phyloP scores from a whole-genome alignment of 2,113 vertebrate genomes.

The Ascaphus truei region DNA sequence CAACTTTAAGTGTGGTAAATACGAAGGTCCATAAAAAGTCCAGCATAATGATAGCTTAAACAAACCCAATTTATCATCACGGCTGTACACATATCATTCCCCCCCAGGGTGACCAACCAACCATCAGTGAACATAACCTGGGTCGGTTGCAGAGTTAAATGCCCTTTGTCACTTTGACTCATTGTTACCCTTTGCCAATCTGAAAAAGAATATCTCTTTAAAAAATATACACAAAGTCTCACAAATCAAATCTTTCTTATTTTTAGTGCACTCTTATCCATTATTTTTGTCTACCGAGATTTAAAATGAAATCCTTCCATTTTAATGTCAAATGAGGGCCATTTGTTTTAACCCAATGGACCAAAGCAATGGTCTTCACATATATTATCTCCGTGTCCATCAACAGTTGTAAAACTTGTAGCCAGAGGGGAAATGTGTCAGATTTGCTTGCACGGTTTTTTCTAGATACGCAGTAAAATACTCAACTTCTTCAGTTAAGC shows the following conservation, averaged over 20 bases:
- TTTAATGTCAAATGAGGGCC: conserved; percentile 63
- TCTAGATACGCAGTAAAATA: conserved; percentile 37
- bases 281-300: conserved; percentile 50
- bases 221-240: conserved; percentile 45
- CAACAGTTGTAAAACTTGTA: conserved; percentile 66
- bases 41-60: conserved; percentile 85
- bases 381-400: conserved; percentile 65
- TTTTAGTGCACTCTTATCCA: conserved; percentile 46
- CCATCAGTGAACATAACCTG: conserved; percentile 51
- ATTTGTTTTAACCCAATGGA: conserved; percentile 63
- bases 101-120: conserved; percentile 65
- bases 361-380: conserved; percentile 58
- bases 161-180: conserved; percentile 38
- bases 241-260: conserved; percentile 47
- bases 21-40: conserved; percentile 80
- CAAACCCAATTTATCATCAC: conserved; percentile 84
- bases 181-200: conserved; percentile 5
- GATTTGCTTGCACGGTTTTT: conserved; percentile 28
- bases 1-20: conserved; percentile 80
- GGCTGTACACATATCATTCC: conserved; percentile 60
- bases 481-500: conserved; percentile 45
- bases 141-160: conserved; percentile 49
- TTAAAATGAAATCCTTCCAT: conserved; percentile 60
- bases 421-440: conserved; percentile 53
- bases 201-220: conserved; percentile 45